Conservation (phyloP, 2,113 vertebrate species). For the Daphoenositta chrysoptera region DNA sequence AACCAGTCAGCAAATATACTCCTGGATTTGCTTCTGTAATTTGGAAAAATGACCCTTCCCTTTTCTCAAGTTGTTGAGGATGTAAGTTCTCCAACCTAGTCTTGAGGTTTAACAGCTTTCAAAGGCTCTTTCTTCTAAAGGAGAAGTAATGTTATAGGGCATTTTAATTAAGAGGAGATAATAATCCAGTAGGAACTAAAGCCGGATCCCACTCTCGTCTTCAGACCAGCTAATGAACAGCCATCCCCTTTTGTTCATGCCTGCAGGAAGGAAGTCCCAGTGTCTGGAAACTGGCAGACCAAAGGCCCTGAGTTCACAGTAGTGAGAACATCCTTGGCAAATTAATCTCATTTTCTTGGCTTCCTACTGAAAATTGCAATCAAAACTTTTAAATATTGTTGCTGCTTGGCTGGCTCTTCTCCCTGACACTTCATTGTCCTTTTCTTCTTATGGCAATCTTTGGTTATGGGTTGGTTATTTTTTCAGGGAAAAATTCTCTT, state of each 20-base stretch:
- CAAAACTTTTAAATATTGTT: not conserved
- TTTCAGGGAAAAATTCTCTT: not conserved
- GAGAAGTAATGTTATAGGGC: not conserved
- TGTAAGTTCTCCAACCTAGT: not conserved
- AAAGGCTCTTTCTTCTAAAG: not conserved
- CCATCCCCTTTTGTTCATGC: not conserved
- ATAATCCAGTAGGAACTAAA: not conserved
- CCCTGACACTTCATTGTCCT: not conserved
- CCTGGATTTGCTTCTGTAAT: not conserved
- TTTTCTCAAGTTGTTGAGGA: not conserved
- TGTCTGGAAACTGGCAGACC: not conserved
- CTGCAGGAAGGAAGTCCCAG: not conserved
- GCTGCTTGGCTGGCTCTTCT: not conserved
- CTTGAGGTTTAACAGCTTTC: not conserved
- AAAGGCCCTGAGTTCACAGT: not conserved
- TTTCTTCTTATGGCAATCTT: not conserved
- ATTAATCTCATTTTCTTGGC: not conserved
- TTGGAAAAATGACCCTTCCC: not conserved
- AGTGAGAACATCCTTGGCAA: not conserved
- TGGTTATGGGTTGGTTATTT: not conserved
- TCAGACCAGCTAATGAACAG: not conserved
- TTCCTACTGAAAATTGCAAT: not conserved
- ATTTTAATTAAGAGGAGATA: conserved; percentile 21
- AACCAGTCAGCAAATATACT: not conserved
- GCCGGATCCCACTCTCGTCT: not conserved